Conservation (phyloP, 2,888 invertebrate genomes). For the Hydrotaea diabolus region DNA sequence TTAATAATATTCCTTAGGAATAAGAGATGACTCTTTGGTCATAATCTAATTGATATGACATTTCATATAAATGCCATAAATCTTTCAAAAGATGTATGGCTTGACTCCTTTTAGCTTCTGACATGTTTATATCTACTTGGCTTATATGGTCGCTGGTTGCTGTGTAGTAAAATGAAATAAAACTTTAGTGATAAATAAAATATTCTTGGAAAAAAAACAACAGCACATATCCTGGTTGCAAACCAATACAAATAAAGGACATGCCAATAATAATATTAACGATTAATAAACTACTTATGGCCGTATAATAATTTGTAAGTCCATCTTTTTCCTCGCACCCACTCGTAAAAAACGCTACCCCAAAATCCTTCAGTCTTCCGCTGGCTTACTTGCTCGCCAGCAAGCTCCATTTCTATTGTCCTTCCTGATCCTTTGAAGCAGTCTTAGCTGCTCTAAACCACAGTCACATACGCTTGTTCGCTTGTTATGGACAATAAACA, state of each 20-base stretch:
- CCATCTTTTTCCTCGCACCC: background rate
- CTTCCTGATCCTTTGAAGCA: conserved; percentile 10
- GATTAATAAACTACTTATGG: conserved; percentile 39
- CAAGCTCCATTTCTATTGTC: conserved; percentile 8
- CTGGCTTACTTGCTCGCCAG: background rate
- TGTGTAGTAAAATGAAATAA: conserved; percentile 17
- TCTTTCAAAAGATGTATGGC: too few species aligned
- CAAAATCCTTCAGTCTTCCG: background rate
- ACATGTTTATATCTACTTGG: too few species aligned
- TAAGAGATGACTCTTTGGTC: too few species aligned
- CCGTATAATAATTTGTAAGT: conserved; percentile 18
- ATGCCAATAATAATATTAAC: conserved; percentile 39
- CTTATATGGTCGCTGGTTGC: too few species aligned
- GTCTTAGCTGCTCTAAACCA: background rate
- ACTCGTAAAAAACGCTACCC: background rate
- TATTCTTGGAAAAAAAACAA: too few species aligned
- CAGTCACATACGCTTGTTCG: conserved; percentile 40
- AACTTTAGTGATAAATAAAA: too few species aligned
- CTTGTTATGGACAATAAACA: conserved; percentile 35
- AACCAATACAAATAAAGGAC: background rate
- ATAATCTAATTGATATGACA: too few species aligned
- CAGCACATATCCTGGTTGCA: background rate
- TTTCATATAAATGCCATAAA: too few species aligned
- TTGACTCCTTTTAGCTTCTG: too few species aligned
- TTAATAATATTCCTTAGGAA: too few species aligned